A percentile compares a stretch with the other conserved stretches of the same genome.
Conservation (phyloP, 2,888 invertebrate species). For the Amiota communis region DNA sequence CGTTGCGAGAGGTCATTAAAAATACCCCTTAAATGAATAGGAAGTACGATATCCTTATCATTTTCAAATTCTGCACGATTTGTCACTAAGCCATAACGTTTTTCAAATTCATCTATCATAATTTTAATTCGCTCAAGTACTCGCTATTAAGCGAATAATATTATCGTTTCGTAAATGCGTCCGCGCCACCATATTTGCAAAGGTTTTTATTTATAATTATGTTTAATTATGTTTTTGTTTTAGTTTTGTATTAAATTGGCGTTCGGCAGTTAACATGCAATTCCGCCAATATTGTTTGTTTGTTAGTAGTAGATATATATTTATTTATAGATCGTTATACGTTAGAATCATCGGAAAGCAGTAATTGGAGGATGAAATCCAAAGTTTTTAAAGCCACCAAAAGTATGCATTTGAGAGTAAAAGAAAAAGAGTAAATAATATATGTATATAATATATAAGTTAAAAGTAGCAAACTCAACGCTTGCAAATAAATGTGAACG, state of each 20-base stretch:
- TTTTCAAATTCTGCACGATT: constrained; percentile 61
- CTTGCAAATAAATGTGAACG: constrained; percentile 22
- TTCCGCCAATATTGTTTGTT: constrained; percentile 40
- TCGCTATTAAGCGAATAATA: constrained; percentile 48
- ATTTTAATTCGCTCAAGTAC: constrained; percentile 59
- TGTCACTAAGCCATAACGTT: constrained; percentile 49
- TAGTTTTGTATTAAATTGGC: constrained; percentile 47
- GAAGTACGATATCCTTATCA: constrained; percentile 67
- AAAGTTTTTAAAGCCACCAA: constrained; percentile 56
- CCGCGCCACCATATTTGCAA: background rate
- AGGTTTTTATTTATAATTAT: constrained; percentile 49
- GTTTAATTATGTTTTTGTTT: too few species aligned
- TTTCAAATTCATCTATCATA: constrained; percentile 58
- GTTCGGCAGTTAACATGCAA: constrained; percentile 54
- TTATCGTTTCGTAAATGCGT: too few species aligned
- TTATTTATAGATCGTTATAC: constrained; percentile 39
- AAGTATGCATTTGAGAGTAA: constrained; percentile 65
- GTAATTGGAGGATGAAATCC: constrained; percentile 51
- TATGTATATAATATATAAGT: constrained; percentile 34
- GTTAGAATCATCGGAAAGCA: constrained; percentile 35
- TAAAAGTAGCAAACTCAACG: constrained; percentile 26
- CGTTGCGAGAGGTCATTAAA: constrained; percentile 61
- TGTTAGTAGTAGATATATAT: constrained; percentile 29
- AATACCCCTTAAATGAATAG: constrained; percentile 66
- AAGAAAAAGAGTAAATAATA: constrained; percentile 62